A percentile compares a stretch with the other conserved stretches of the same genome.
Evolutionary conservation across 2,888 invertebrate genomes (phyloP).

Genomic region (Bruchidius siliquastri): DNA sequence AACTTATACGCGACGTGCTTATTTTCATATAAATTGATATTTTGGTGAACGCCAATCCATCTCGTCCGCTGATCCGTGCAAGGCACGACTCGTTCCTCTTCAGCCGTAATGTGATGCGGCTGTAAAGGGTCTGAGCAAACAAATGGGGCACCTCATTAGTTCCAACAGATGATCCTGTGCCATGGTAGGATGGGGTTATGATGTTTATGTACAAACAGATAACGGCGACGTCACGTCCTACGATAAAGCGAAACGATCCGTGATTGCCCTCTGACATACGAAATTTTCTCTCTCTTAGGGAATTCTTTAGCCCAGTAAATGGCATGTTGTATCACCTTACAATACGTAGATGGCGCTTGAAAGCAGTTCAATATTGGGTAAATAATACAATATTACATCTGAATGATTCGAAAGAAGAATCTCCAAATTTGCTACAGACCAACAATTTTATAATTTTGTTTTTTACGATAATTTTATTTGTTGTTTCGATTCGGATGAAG

Average conservation of each 20-base stretch:
- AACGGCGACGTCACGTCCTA: constrained; percentile 41
- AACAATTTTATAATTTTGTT: no score
- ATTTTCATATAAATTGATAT: not conserved
- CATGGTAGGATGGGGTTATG: constrained; percentile 42
- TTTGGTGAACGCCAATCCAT: not conserved
- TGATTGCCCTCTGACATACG: no score
- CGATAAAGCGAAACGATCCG: constrained; percentile 14
- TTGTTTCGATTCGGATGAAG: no score
- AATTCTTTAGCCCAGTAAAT: no score
- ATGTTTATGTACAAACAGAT: constrained; percentile 48
- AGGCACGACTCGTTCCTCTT: not conserved
- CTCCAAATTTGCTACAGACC: no score
- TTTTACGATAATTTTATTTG: no score
- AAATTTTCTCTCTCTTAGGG: no score
- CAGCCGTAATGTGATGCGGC: not conserved
- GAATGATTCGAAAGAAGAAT: no score
- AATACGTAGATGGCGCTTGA: no score
- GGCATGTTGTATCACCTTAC: no score
- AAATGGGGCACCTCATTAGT: not conserved
- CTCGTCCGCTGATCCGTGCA: not conserved
- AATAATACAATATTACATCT: no score
- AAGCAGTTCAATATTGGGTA: no score
- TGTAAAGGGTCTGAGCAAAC: not conserved
- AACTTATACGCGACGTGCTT: not conserved
- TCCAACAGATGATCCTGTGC: not conserved